Conservation (phyloP, 2,888 invertebrate species). For the Palloptera scutellata region DNA sequence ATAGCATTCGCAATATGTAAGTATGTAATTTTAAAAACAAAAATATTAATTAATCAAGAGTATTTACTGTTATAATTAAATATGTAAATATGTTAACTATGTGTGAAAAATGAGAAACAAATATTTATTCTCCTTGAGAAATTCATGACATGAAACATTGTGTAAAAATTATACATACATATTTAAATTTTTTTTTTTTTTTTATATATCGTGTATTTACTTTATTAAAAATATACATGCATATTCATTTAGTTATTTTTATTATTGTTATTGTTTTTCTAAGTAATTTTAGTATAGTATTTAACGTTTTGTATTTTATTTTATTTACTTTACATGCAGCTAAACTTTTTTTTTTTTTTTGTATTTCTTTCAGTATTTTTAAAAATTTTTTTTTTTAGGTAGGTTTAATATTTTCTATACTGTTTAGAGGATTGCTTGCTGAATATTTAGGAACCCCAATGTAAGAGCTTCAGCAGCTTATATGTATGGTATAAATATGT, state of each 20-base stretch:
- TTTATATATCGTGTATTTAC: background rate
- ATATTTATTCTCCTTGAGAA: too few species aligned
- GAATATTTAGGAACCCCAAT: background rate
- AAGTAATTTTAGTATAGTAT: too few species aligned
- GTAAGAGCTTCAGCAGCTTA: too few species aligned
- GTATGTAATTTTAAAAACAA: background rate
- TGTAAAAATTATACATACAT: background rate
- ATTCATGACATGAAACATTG: background rate
- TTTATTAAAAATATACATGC: too few species aligned
- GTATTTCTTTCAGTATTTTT: constrained; percentile 7
- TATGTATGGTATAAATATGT: background rate
- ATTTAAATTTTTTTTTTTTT: background rate
- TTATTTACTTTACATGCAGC: too few species aligned
- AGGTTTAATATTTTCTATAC: too few species aligned
- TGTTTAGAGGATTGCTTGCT: too few species aligned
- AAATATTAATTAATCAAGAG: too few species aligned
- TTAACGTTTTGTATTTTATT: too few species aligned
- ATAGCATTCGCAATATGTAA: background rate
- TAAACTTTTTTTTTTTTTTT: background rate
- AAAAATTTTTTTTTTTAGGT: background rate
- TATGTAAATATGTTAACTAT: too few species aligned
- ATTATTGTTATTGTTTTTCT: background rate
- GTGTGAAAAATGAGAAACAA: too few species aligned
- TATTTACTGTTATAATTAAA: too few species aligned
- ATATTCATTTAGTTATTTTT: background rate